phyloP scores from a whole-genome alignment of 2,888 invertebrate genomes.

The Tetranychus truncatus region DNA sequence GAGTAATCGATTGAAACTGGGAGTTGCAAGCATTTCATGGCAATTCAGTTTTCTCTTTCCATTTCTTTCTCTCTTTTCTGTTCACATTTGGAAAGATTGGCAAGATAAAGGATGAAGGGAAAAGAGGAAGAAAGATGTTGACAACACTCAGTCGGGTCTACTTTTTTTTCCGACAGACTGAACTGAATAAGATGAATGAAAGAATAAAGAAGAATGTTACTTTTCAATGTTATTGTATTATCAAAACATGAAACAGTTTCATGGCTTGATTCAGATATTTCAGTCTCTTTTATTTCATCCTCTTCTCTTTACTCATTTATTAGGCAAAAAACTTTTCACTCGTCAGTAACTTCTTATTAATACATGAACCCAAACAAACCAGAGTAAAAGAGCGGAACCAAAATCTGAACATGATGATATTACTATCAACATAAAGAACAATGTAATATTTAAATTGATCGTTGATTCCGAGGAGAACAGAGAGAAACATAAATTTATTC shows the following conservation, averaged over 20 bases:
- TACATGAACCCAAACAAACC: no score
- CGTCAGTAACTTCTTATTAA: no score
- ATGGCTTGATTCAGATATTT: neutral
- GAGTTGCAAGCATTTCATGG: neutral
- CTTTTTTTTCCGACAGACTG: neutral
- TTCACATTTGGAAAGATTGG: neutral
- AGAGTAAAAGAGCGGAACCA: no score
- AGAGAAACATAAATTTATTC: no score
- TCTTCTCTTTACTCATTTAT: neutral
- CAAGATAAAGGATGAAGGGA: neutral
- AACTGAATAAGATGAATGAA: neutral
- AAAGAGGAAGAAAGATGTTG: neutral
- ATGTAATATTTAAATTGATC: no score
- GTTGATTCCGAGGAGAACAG: no score
- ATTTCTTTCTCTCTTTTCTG: no score
- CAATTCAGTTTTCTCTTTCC: no score
- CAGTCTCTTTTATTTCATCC: neutral
- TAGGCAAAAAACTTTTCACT: no score
- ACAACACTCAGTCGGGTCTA: neutral
- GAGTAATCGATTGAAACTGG: neutral
- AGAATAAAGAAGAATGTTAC: neutral
- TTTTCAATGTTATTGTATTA: neutral
- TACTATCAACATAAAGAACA: no score
- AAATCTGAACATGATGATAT: no score
- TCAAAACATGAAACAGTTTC: neutral